Evolutionary conservation across 1,140 invertebrate genomes (phyloP).

Genomic region (Schlechtendalia chinensis): DNA sequence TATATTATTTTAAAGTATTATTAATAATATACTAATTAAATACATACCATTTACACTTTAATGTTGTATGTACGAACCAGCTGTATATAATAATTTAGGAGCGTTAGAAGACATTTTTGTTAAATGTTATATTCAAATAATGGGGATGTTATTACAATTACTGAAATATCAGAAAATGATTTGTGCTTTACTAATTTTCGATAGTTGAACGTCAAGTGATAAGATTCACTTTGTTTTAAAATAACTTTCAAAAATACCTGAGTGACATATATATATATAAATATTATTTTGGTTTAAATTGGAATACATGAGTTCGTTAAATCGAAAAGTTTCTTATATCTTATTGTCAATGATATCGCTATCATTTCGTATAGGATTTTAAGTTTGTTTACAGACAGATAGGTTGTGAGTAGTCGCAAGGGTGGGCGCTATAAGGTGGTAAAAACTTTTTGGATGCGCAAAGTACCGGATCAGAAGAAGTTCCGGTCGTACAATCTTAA

Average conservation of each 20-base stretch:
- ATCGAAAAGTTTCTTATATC: conserved; percentile 13
- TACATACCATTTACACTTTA: too few relatives aligned
- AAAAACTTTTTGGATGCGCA: conserved; percentile 31
- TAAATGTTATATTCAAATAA: too few relatives aligned
- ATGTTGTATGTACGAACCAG: too few relatives aligned
- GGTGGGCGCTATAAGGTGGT: background rate
- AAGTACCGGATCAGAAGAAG: conserved; percentile 29
- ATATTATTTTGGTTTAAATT: conserved; percentile 13
- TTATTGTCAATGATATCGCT: conserved; percentile 14
- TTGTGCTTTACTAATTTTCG: too few relatives aligned
- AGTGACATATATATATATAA: background rate
- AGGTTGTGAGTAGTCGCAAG: background rate
- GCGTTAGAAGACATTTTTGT: too few relatives aligned
- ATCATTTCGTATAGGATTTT: background rate
- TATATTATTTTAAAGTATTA: too few relatives aligned
- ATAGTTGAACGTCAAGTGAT: too few relatives aligned
- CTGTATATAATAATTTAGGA: too few relatives aligned
- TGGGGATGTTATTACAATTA: background rate
- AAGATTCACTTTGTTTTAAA: too few relatives aligned
- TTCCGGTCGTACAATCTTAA: conserved; percentile 41
- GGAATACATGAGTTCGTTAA: background rate
- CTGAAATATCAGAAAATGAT: background rate
- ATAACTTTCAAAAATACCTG: background rate
- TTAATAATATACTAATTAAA: too few relatives aligned
- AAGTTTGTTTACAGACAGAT: background rate